Evolutionary conservation across 1,140 invertebrate genomes (phyloP).

Genomic region (Zaprionus africanus): DNA sequence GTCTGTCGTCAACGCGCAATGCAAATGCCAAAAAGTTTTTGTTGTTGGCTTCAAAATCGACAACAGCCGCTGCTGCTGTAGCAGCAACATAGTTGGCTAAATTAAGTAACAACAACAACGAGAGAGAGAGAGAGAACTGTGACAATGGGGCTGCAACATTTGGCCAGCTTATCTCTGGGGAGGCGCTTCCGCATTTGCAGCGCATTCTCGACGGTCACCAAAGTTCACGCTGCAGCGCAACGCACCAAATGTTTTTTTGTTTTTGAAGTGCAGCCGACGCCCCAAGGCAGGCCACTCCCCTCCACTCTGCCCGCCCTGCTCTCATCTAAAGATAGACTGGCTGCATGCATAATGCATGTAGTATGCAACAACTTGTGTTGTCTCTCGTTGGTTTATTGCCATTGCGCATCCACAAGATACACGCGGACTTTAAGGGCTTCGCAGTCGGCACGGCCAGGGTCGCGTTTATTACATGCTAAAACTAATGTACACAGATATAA

Average conservation of each 20-base stretch:
- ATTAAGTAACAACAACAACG: slow-evolving; percentile 45
- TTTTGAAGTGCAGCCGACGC: slow-evolving; percentile 65
- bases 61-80: slow-evolving; percentile 22
- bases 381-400: slow-evolving; percentile 65
- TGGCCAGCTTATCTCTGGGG: slow-evolving; percentile 65
- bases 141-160: slow-evolving; percentile 37
- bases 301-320: not conserved
- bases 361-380: slow-evolving; percentile 26
- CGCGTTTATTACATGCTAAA: slow-evolving; percentile 34
- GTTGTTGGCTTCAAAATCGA: slow-evolving; percentile 43
- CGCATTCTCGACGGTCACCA: slow-evolving; percentile 53
- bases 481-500: slow-evolving; percentile 51
- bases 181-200: slow-evolving; percentile 73
- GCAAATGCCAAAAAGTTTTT: slow-evolving; percentile 47
- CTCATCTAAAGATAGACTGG: slow-evolving; percentile 41
- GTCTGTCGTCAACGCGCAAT: slow-evolving; percentile 35
- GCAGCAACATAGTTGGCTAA: slow-evolving; percentile 43
- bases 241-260: slow-evolving; percentile 71
- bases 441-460: slow-evolving; percentile 27
- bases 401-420: slow-evolving; percentile 60
- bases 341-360: slow-evolving; percentile 49
- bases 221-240: slow-evolving; percentile 66
- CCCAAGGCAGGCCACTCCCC: slow-evolving; percentile 46
- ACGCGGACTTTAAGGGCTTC: slow-evolving; percentile 69
- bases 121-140: slow-evolving; percentile 19